Evolutionary conservation across 2,888 invertebrate genomes (phyloP).

Genomic region (Spodoptera exigua): DNA sequence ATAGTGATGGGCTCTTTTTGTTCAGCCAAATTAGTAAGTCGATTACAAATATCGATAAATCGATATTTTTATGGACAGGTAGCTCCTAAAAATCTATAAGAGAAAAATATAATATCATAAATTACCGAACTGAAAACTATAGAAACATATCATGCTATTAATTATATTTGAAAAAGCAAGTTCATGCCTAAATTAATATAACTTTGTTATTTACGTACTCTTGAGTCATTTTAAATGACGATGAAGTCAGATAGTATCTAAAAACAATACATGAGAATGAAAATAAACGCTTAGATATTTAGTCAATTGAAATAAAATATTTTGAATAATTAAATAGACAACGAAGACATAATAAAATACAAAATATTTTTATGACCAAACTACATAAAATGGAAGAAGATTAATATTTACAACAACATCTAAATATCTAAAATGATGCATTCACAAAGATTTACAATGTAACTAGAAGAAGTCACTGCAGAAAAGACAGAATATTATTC

Average conservation of each 20-base stretch:
- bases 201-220: slow-evolving; percentile 56
- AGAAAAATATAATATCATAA: not conserved
- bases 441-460: slow-evolving; percentile 58
- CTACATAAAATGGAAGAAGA: slow-evolving; percentile 59
- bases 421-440: slow-evolving; percentile 49
- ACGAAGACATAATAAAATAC: slow-evolving; percentile 43
- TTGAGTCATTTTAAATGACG: slow-evolving; percentile 45
- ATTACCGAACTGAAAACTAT: not conserved
- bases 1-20: slow-evolving; percentile 34
- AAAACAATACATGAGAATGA: slow-evolving; percentile 56
- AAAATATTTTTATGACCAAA: slow-evolving; percentile 53
- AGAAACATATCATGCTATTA: slow-evolving; percentile 34
- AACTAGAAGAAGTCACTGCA: slow-evolving; percentile 74
- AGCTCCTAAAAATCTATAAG: not conserved
- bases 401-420: slow-evolving; percentile 58
- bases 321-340: slow-evolving; percentile 26
- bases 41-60: slow-evolving; percentile 31
- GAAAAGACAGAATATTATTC: slow-evolving; percentile 85
- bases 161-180: slow-evolving; percentile 37
- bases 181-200: slow-evolving; percentile 52
- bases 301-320: slow-evolving; percentile 21
- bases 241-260: slow-evolving; percentile 58
- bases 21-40: slow-evolving; percentile 26
- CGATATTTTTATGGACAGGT: slow-evolving; percentile 3
- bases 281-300: slow-evolving; percentile 47